These are phyloP conservation scores for Aphodius sticticus DNA, from an alignment of 2,888 invertebrate genomes.

Conservation along the genomic window DNA sequence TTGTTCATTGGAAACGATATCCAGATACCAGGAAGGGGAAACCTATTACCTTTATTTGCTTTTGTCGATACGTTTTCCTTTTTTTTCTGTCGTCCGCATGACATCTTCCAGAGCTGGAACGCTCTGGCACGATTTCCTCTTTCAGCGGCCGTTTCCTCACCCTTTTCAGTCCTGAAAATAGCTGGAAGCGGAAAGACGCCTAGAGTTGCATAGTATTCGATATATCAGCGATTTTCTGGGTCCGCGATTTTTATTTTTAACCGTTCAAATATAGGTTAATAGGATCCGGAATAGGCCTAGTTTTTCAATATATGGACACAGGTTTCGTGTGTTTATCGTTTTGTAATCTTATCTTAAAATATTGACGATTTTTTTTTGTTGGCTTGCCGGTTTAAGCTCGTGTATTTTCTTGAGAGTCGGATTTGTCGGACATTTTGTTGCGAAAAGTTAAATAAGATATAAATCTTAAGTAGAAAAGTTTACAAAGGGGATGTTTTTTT, in stretches of 20 bases:
- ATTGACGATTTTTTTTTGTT: background rate
- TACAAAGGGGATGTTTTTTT: background rate
- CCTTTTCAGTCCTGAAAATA: background rate
- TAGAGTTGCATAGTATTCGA: background rate
- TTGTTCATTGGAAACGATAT: background rate
- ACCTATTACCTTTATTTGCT: conserved; percentile 4
- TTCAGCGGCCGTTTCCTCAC: background rate
- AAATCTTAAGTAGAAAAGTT: background rate
- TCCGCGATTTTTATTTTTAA: conserved; percentile 4
- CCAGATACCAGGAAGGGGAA: background rate
- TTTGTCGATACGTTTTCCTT: background rate
- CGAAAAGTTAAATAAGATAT: conserved; percentile 4
- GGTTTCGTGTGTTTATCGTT: background rate
- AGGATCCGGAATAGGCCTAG: background rate
- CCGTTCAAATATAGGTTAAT: background rate
- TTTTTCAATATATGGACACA: background rate
- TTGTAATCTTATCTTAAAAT: background rate
- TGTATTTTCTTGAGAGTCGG: background rate
- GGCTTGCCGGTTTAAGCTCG: too few relatives aligned
- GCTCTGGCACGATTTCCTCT: background rate
- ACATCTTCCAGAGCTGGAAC: background rate
- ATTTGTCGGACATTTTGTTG: background rate
- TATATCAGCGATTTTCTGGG: background rate
- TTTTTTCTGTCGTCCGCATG: background rate
- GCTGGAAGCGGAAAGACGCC: background rate